Conservation (phyloP, 2,113 vertebrate species). For the Speoplatyrhinus poulsoni region DNA sequence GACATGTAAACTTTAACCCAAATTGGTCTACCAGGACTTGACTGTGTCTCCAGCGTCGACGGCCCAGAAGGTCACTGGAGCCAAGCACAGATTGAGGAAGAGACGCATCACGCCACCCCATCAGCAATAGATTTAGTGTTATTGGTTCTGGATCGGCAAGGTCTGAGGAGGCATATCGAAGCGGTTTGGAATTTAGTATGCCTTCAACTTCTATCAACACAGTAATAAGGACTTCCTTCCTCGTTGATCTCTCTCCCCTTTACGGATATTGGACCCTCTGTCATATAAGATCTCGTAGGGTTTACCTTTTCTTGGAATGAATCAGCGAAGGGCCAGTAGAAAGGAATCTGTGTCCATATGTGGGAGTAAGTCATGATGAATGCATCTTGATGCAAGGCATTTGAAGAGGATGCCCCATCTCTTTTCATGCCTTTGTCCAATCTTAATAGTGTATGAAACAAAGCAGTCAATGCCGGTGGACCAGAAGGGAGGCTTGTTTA, state of each 20-base stretch:
- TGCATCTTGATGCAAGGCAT: neutral
- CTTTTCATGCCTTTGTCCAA: too few relatives aligned
- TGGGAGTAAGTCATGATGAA: neutral
- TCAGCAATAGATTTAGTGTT: conserved; percentile 10
- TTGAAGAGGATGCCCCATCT: neutral
- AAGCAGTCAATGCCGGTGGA: too few relatives aligned
- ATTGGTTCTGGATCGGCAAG: conserved; percentile 10
- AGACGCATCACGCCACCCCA: conserved; percentile 12
- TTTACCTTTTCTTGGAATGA: neutral
- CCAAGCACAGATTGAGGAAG: conserved; percentile 8
- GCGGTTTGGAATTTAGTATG: conserved; percentile 15
- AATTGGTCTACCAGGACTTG: conserved; percentile 5
- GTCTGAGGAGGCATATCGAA: conserved; percentile 4
- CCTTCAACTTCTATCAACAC: conserved; percentile 11
- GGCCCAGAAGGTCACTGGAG: conserved; percentile 1
- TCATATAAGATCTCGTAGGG: conserved; percentile 6
- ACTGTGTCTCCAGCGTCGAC: conserved; percentile 4
- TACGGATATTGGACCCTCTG: conserved; percentile 2
- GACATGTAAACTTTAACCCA: neutral
- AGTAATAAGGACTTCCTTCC: neutral
- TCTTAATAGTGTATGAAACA: too few relatives aligned
- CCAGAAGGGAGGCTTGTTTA: too few relatives aligned
- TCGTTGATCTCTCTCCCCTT: conserved; percentile 3
- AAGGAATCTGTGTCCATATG: neutral
- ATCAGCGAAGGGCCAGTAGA: neutral